Base-by-base conservation (phyloP, 2,888 invertebrate species). In the Eurytoma adleriae region DNA sequence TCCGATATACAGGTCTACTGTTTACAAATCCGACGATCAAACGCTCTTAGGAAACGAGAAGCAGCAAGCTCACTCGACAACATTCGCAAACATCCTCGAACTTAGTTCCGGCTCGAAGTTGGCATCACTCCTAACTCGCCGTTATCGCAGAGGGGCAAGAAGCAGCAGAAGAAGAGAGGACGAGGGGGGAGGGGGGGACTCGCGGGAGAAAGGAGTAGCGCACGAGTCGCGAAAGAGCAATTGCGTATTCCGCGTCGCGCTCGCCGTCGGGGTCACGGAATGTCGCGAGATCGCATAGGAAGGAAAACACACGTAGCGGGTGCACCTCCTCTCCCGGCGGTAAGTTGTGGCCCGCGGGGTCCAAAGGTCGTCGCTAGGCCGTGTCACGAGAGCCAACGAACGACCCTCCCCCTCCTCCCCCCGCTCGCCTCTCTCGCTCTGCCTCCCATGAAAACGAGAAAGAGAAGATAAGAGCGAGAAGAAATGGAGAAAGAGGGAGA, bases 311-410 rank as follows among this genome's bases (percentile, higher is more conserved):
- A 66, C 74, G 40, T 54, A 84, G 86, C 85, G 86, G 85, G 85
- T 85, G 85, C 84, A 83, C 14, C n/a, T 79, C 81, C 83, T 82
- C 78, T 81, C 14, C 5, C 54, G 54, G 84, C 83, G 84, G 88
- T 89, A 89, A 89, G 86, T 89, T 89, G 89, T 88, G 85, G 87
- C 86, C 85, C 80, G 83, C 83, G 83, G 85, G 90, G 90, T 90
- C 90, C 86, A 84, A 69, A 89, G 90, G 89, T 90, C 89, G 86
- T 85, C 84, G 85, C 87, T 88, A 88, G 88, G 86, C 86, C 88
- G 64, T 77, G 83, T 86, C 88, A 87, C 89, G 89, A 66, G 73
- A 13, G 59, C 48, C 70, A 68, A 69, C 56, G 56, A 27, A 56
- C 69, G 16, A 24, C 50, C 40, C 71, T 12, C 62, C 66, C 79